These are phyloP conservation scores for Mantis religiosa DNA, from an alignment of 2,888 invertebrate species.

Conservation along the genomic window DNA sequence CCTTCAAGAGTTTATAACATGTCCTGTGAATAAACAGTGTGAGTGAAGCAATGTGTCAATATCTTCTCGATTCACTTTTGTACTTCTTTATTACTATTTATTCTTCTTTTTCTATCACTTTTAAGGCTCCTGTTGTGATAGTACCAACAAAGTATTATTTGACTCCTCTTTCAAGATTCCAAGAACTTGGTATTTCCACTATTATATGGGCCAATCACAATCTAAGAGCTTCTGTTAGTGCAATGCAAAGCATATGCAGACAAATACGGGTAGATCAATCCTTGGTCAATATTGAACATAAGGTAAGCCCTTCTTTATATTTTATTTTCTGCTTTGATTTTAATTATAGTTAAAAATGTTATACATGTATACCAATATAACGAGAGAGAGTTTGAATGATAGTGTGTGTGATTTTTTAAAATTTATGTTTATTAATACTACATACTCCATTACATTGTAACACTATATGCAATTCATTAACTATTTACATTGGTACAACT, in stretches of 20 bases:
- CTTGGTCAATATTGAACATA: constrained; percentile 40
- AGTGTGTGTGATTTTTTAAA: too few relatives aligned
- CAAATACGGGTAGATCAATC: constrained; percentile 42
- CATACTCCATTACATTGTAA: too few relatives aligned
- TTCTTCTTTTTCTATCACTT: neutral
- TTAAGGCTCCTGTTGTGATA: constrained; percentile 44
- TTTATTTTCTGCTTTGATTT: neutral
- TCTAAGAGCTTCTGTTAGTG: constrained; percentile 42
- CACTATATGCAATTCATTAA: too few relatives aligned
- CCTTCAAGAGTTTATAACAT: neutral
- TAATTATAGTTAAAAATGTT: too few relatives aligned
- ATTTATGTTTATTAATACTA: too few relatives aligned
- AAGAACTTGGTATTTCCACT: constrained; percentile 43
- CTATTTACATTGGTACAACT: too few relatives aligned
- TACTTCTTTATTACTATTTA: neutral
- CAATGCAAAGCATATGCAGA: constrained; percentile 42
- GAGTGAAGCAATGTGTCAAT: too few relatives aligned
- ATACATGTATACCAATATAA: too few relatives aligned
- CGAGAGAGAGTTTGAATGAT: too few relatives aligned
- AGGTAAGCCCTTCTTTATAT: constrained; percentile 35
- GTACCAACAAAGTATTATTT: constrained; percentile 47
- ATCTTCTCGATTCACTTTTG: too few relatives aligned
- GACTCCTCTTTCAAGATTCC: constrained; percentile 42
- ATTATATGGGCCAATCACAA: constrained; percentile 49
- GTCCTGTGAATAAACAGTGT: too few relatives aligned